Conservation (phyloP, 2,113 vertebrate species). For the Perccottus glenii region DNA sequence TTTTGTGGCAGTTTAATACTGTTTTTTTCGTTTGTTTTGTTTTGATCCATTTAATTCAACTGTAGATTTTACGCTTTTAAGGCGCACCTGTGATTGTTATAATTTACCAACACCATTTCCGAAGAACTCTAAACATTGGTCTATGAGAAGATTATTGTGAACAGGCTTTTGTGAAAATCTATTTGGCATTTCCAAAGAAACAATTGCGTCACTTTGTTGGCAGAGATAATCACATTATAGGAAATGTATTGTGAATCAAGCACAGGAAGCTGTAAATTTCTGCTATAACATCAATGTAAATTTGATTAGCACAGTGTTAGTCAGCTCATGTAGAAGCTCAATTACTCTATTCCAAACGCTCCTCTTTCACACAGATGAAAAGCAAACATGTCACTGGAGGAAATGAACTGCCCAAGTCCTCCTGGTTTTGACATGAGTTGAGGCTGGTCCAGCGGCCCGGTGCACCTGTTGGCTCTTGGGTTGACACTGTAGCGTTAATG, state of each 20-base stretch:
- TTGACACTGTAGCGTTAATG: constrained; percentile 52
- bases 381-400: not conserved
- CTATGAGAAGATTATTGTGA: not conserved
- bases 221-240: not conserved
- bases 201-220: not conserved
- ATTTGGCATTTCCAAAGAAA: not conserved
- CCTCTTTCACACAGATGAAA: not conserved
- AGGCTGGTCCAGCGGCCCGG: constrained; percentile 16
- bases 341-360: not conserved
- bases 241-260: not conserved
- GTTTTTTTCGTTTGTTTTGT: no score
- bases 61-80: no score
- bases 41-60: no score
- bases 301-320: constrained; percentile 25
- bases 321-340: constrained; percentile 11
- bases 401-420: constrained; percentile 31
- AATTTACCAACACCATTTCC: no score
- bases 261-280: constrained; percentile 10
- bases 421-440: constrained; percentile 27
- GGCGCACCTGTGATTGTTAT: no score
- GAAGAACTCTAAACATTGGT: no score
- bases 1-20: no score
- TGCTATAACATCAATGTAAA: constrained; percentile 17
- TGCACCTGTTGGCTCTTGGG: constrained; percentile 54
- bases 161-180: not conserved